These are phyloP conservation scores for Rutpela maculata DNA, from an alignment of 2,888 invertebrate species.

Conservation along the genomic window DNA sequence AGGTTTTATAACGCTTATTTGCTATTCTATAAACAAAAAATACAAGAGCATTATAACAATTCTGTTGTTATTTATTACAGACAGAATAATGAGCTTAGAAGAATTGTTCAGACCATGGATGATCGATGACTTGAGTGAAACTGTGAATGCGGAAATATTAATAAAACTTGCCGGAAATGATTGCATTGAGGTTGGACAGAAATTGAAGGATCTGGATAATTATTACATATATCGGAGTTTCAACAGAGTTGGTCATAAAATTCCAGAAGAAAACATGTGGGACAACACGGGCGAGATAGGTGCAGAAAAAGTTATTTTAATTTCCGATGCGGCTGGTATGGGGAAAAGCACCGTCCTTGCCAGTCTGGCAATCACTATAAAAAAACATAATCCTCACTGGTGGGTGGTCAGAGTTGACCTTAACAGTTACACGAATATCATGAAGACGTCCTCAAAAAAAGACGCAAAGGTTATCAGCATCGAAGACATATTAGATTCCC, in stretches of 20 bases:
- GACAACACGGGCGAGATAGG: neutral
- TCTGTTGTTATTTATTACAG: neutral
- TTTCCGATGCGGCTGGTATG: constrained; percentile 40
- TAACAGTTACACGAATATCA: constrained; percentile 21
- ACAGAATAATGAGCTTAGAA: neutral
- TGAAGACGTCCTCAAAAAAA: neutral
- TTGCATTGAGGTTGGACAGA: constrained; percentile 12
- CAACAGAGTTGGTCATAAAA: neutral
- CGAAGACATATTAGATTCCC: constrained; percentile 13
- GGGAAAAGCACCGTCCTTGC: constrained; percentile 36
- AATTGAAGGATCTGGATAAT: neutral
- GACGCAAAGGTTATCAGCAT: neutral
- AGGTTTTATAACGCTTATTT: too few species aligned
- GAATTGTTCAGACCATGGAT: neutral
- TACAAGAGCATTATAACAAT: too few species aligned
- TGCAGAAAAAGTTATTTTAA: constrained; percentile 27
- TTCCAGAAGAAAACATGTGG: constrained; percentile 20
- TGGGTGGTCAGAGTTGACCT: constrained; percentile 33
- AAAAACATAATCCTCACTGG: constrained; percentile 2
- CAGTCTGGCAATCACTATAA: constrained; percentile 11
- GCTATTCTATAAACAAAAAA: too few species aligned
- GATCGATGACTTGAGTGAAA: neutral
- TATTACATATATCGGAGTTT: constrained; percentile 31
- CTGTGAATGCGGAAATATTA: constrained; percentile 23
- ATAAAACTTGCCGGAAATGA: constrained; percentile 21